A percentile compares a stretch with the other conserved stretches of the same genome.
Conservation (phyloP, 2,888 invertebrate genomes). For the Drosophila paramelanica region DNA sequence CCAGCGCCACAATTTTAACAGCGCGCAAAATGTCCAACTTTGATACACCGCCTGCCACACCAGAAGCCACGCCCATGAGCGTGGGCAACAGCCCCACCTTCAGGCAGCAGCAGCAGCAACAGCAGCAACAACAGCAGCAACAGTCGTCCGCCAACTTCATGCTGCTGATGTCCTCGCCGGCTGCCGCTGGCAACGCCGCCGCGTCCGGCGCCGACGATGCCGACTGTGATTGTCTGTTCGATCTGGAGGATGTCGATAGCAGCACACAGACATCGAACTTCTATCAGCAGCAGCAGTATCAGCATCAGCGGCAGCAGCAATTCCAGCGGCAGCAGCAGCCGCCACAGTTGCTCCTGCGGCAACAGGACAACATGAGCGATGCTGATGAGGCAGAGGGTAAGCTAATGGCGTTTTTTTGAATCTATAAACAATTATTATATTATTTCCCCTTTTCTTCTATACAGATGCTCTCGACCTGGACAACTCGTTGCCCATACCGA, state of each 20-base stretch:
- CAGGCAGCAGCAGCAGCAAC: conserved; percentile 74
- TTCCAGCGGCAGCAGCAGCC: conserved; percentile 37
- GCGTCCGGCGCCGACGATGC: conserved; percentile 83
- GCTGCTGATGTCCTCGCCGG: conserved; percentile 35
- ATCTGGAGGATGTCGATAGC: conserved; percentile 88
- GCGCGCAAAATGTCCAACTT: conserved; percentile 83
- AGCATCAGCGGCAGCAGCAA: conserved; percentile 40
- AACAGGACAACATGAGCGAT: conserved; percentile 85
- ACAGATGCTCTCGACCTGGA: conserved; percentile 84
- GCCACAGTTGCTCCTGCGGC: conserved; percentile 31
- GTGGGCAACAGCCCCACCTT: conserved; percentile 85
- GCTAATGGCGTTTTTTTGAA: neutral
- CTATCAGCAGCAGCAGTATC: conserved; percentile 52
- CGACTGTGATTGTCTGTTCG: conserved; percentile 90
- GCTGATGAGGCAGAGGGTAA: conserved; percentile 92
- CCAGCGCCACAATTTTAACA: conserved; percentile 51
- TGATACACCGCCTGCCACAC: conserved; percentile 85
- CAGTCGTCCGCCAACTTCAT: conserved; percentile 4
- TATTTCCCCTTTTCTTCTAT: neutral
- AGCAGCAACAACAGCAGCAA: conserved; percentile 28
- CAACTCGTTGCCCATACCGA: conserved; percentile 80
- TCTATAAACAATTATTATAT: neutral
- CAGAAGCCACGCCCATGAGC: conserved; percentile 85
- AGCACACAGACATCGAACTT: conserved; percentile 20
- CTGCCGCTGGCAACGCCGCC: neutral